Conservation (phyloP, 2,888 invertebrate species). For the Aspidiotus destructor region DNA sequence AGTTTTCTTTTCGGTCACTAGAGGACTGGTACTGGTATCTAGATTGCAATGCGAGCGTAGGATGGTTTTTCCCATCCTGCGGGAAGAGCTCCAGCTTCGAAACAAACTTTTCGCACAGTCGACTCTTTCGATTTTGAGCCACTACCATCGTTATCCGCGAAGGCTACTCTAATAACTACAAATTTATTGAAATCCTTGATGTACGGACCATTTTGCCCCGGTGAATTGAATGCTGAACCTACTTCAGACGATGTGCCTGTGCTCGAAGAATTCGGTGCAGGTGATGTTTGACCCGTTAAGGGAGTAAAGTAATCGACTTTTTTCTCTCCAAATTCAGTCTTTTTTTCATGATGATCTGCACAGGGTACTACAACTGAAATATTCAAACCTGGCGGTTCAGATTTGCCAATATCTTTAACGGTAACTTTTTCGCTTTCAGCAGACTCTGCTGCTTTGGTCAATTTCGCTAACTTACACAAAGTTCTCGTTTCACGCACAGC, state of each 20-base stretch:
- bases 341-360: constrained; percentile 33
- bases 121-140: constrained; percentile 34
- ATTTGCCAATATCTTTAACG: not conserved
- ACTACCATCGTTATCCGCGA: constrained; percentile 29
- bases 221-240: constrained; percentile 59
- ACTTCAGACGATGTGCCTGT: constrained; percentile 62
- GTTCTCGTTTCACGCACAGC: constrained; percentile 10
- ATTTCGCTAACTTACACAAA: constrained; percentile 4
- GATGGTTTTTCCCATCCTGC: constrained; percentile 37
- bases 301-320: constrained; percentile 53
- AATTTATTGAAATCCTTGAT: constrained; percentile 45
- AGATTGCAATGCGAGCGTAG: constrained; percentile 19
- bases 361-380: constrained; percentile 34
- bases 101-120: constrained; percentile 36
- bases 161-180: constrained; percentile 52
- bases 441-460: not conserved
- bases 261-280: constrained; percentile 52
- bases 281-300: constrained; percentile 59
- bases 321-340: no score
- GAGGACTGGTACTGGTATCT: constrained; percentile 21
- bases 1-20: constrained; percentile 29
- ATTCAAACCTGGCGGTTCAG: constrained; percentile 21
- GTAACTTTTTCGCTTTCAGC: not conserved
- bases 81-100: constrained; percentile 37
- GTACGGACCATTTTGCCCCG: constrained; percentile 43